Evolutionary conservation across 2,888 invertebrate genomes (phyloP).

Genomic region (Campoletis raptor): DNA sequence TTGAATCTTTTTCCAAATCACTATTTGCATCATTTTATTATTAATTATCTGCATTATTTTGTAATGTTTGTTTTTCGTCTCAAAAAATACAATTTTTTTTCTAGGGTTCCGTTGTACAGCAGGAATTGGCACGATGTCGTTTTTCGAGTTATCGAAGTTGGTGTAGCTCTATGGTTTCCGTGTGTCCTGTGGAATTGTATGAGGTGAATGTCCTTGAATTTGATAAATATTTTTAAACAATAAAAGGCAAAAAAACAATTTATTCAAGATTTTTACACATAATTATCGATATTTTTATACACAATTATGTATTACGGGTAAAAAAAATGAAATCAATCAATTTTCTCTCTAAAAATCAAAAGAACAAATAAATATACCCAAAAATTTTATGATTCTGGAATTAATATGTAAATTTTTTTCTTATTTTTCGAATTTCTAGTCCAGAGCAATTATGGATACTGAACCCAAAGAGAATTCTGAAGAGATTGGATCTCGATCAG

Average conservation of each 20-base stretch:
- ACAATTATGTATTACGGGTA: too few species aligned
- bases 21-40: background rate
- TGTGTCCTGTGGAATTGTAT: constrained; percentile 98
- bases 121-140: constrained; percentile 97
- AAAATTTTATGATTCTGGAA: too few species aligned
- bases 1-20: too few species aligned
- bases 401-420: background rate
- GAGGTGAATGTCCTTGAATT: constrained; percentile 85
- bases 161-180: constrained; percentile 97
- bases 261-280: too few species aligned
- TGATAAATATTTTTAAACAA: too few species aligned
- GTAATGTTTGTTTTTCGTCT: background rate
- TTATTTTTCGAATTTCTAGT: constrained; percentile 75
- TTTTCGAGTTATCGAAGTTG: constrained; percentile 96
- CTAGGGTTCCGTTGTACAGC: constrained; percentile 94
- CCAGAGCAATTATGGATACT: constrained; percentile 97
- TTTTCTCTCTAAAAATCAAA: too few species aligned
- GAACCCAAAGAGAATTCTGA: constrained; percentile 94
- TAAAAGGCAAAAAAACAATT: too few species aligned
- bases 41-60: too few species aligned
- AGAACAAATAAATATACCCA: too few species aligned
- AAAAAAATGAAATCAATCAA: too few species aligned
- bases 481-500: constrained; percentile 86
- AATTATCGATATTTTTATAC: too few species aligned
- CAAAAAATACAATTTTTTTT: constrained; percentile 60